These are phyloP conservation scores for Caenorhabditis sp. DNA, from an alignment of 2,888 invertebrate species.

Conservation along the genomic window DNA sequence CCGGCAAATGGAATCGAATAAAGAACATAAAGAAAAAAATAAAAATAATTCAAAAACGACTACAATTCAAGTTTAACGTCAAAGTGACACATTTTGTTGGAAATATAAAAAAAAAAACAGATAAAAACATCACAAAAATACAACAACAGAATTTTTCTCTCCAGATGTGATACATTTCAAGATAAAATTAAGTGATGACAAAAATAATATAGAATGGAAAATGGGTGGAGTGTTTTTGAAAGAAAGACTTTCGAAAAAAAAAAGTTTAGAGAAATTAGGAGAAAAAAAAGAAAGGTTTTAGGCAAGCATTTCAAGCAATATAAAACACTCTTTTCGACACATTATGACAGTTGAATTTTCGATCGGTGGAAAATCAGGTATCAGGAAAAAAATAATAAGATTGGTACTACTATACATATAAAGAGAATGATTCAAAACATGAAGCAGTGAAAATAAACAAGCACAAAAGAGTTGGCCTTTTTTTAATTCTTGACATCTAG, in stretches of 20 bases:
- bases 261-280: background rate
- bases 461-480: slow-evolving; percentile 16
- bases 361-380: slow-evolving; percentile 9
- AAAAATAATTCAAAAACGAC: slow-evolving; percentile 12
- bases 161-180: slow-evolving; percentile 1
- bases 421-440: background rate
- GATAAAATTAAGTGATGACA: slow-evolving; percentile 1
- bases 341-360: background rate
- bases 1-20: slow-evolving; percentile 36
- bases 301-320: background rate
- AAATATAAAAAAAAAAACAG: background rate
- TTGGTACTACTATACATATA: background rate
- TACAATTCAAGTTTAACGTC: slow-evolving; percentile 41
- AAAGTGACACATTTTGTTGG: slow-evolving; percentile 2
- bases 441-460: slow-evolving; percentile 15
- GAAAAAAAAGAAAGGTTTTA: background rate
- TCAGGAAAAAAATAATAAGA: slow-evolving; percentile 3
- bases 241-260: background rate
- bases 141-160: background rate
- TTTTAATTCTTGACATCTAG: slow-evolving; percentile 36
- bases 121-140: background rate
- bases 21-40: too few relatives aligned
- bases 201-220: background rate
- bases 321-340: background rate
- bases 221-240: background rate